Evolutionary conservation across 2,888 invertebrate species (phyloP).

Genomic region (Lasioglossum leucozonium): DNA sequence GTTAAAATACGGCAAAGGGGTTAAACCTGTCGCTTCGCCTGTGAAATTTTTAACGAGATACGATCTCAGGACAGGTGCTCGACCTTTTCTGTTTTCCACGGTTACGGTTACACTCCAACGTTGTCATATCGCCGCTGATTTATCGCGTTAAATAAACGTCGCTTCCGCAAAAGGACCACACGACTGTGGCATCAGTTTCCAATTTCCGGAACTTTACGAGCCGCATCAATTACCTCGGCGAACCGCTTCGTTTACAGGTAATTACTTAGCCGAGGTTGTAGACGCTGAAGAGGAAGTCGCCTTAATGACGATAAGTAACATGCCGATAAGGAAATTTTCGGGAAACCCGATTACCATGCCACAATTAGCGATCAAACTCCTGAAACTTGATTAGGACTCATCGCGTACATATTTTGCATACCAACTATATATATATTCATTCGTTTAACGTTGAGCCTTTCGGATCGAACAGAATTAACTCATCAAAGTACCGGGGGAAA

Average conservation of each 20-base stretch:
- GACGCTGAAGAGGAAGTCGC: neutral
- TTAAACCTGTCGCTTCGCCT: neutral
- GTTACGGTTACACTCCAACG: neutral
- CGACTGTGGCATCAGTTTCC: neutral
- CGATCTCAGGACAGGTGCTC: neutral
- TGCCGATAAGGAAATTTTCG: conserved; percentile 23
- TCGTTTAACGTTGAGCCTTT: too few species aligned
- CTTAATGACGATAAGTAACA: conserved; percentile 16
- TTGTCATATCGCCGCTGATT: neutral
- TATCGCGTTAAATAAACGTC: neutral
- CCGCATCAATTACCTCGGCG: neutral
- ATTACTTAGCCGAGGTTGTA: neutral
- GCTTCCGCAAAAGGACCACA: neutral
- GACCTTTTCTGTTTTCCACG: neutral
- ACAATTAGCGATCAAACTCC: neutral
- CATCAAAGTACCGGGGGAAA: too few species aligned
- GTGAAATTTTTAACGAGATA: neutral
- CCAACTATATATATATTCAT: too few species aligned
- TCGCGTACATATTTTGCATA: too few species aligned
- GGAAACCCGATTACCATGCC: conserved; percentile 1
- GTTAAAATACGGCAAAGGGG: too few species aligned
- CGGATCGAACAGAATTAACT: too few species aligned
- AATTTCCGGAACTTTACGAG: neutral
- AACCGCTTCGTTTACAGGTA: conserved; percentile 11
- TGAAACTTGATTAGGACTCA: neutral